phyloP scores from a whole-genome alignment of 2,888 invertebrate species.

The Eucriotettix oculatus region DNA sequence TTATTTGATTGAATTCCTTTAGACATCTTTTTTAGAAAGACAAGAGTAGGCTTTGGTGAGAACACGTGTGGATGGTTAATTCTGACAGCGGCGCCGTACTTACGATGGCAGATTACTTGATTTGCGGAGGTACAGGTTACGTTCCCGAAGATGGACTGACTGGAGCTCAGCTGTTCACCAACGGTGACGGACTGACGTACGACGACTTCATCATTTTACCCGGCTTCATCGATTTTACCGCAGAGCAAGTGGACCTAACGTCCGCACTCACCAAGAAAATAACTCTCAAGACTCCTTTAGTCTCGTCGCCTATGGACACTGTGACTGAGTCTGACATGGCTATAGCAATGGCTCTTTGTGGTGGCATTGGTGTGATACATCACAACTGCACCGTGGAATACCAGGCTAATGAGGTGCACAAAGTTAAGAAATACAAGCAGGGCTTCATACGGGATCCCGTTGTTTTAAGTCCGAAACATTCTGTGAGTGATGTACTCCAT shows the following conservation, averaged over 20 bases:
- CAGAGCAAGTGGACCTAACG: constrained; percentile 77
- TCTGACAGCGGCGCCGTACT: background rate
- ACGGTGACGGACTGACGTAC: constrained; percentile 81
- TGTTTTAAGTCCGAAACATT: constrained; percentile 74
- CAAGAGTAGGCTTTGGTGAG: no score
- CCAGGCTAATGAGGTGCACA: constrained; percentile 87
- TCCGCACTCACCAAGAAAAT: constrained; percentile 81
- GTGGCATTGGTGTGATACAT: constrained; percentile 94
- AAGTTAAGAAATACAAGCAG: constrained; percentile 98
- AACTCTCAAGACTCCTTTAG: constrained; percentile 75
- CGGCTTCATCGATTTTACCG: constrained; percentile 88
- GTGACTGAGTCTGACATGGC: constrained; percentile 99
- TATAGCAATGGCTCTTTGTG: constrained; percentile 93
- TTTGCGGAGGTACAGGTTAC: constrained; percentile 19
- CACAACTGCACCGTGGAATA: constrained; percentile 89
- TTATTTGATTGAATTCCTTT: no score
- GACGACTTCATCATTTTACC: constrained; percentile 95
- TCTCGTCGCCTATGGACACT: constrained; percentile 99
- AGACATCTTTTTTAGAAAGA: no score
- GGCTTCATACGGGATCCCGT: constrained; percentile 96
- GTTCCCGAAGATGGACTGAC: constrained; percentile 62
- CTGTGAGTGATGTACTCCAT: constrained; percentile 73
- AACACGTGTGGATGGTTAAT: no score
- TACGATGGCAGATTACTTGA: constrained; percentile 24
- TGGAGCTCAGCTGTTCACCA: constrained; percentile 59